These are phyloP conservation scores for Haemorhous mexicanus DNA, from an alignment of 2,113 vertebrate species.

Conservation along the genomic window DNA sequence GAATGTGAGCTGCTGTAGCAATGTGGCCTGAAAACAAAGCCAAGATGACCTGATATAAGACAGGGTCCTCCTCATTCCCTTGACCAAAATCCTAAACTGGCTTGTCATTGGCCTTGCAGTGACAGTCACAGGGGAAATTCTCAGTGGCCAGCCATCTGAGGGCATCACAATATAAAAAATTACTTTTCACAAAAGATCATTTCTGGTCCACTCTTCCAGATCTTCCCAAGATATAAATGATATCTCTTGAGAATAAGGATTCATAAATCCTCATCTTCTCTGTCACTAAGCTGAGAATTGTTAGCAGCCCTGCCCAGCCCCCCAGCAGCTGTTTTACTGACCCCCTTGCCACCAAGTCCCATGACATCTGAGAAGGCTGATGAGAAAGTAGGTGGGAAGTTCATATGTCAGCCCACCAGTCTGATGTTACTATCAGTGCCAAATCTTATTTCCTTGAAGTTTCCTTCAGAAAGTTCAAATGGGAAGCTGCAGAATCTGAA, in stretches of 20 bases:
- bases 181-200: neutral
- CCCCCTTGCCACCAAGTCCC: neutral
- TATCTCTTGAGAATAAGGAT: neutral
- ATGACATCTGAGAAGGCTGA: neutral
- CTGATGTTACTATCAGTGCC: neutral
- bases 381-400: neutral
- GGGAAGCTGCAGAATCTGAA: neutral
- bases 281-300: neutral
- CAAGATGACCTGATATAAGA: neutral
- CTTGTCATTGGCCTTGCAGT: neutral
- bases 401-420: neutral
- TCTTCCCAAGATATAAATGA: neutral
- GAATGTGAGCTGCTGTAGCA: neutral
- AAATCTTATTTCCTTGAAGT: neutral
- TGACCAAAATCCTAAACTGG: neutral
- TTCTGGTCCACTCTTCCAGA: neutral
- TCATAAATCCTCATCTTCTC: neutral
- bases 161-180: rapidly evolving
- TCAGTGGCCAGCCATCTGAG: neutral
- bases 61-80: neutral
- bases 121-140: neutral
- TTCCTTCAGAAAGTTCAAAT: neutral
- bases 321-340: neutral
- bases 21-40: neutral
- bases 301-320: neutral